phyloP scores from a whole-genome alignment of 1,140 invertebrate genomes.

The Rhyacophila brunnea region DNA sequence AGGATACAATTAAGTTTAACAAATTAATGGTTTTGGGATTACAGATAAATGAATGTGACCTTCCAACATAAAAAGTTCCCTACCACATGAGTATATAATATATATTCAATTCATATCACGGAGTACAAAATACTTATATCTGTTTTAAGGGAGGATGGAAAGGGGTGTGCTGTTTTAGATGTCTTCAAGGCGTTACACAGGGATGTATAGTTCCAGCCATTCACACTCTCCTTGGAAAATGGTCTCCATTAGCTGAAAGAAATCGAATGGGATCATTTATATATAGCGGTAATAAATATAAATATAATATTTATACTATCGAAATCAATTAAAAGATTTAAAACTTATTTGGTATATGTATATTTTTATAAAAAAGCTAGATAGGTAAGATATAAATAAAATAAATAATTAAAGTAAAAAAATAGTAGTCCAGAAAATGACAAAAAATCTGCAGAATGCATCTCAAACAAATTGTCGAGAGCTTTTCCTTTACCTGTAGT shows the following conservation, averaged over 20 bases:
- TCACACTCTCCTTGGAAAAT: constrained; percentile 69
- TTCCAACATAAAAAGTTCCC: neutral
- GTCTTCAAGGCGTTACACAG: constrained; percentile 68
- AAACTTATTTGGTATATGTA: too few species aligned
- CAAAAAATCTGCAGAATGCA: too few species aligned
- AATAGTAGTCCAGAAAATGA: too few species aligned
- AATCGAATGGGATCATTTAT: constrained; percentile 39
- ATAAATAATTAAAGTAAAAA: too few species aligned
- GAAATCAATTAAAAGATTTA: too few species aligned
- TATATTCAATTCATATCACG: neutral
- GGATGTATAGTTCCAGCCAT: constrained; percentile 68
- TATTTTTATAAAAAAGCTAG: too few species aligned
- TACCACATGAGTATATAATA: neutral
- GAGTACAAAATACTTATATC: too few species aligned
- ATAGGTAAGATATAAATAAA: too few species aligned
- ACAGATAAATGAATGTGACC: neutral
- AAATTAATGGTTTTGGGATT: neutral
- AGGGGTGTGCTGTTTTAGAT: constrained; percentile 53
- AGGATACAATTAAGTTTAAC: neutral
- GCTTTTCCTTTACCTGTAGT: too few species aligned
- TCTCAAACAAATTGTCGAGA: too few species aligned
- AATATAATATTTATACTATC: too few species aligned
- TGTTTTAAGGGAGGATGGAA: constrained; percentile 43
- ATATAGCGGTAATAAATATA: too few species aligned
- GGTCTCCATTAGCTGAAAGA: constrained; percentile 68